Base-by-base conservation (phyloP, 2,888 invertebrate species). In the Capitulum mitella region DNA sequence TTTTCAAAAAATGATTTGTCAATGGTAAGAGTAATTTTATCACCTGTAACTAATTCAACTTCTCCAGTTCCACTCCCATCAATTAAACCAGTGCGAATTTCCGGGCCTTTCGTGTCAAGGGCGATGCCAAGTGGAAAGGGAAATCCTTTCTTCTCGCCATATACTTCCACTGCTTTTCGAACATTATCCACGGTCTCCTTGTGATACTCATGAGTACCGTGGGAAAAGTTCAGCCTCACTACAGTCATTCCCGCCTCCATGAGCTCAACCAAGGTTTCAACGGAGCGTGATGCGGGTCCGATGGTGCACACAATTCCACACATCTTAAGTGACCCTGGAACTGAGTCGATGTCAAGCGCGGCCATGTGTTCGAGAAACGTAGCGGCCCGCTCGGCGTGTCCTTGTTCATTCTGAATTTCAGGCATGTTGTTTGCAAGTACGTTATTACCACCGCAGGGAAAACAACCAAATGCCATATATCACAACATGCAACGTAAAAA, bases 231-330 rank as follows among this genome's bases (percentile, higher is more conserved):
- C 88, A 97, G 80, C 79, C 97, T 91, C 22, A 97, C 98, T 79
- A 98, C 91, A 84, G 97, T 97, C 98, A 98, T 97, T 80, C 98
- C 98, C 0, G 94, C 93, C 82, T 93, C 92, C 88, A 98, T 96
- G 96, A 98, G 96, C 85, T 95, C 90, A 84, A 94, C 94, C 61
- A 98, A 88, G 85, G 91, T 91, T 77, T 90, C 92, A 6, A 94
- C 92, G 82, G 91, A 90, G 79, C 91, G 89, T 77, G 94, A 95
- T 3, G 90, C 95, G 0, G 94, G 94, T 2, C 94, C 98, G 85
- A 99, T 98, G 48, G 99, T 99, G 86, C 99, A 99, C 85, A 99
- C 96, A 84, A 99, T 95, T 82, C 98, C 98, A 3, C 98, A 95
- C 79, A 97, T 91, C 80, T 98, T 92, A 76, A 81, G 43, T 1